Evolutionary conservation across 1,140 invertebrate species (phyloP).

Genomic region (Artemia franciscana): DNA sequence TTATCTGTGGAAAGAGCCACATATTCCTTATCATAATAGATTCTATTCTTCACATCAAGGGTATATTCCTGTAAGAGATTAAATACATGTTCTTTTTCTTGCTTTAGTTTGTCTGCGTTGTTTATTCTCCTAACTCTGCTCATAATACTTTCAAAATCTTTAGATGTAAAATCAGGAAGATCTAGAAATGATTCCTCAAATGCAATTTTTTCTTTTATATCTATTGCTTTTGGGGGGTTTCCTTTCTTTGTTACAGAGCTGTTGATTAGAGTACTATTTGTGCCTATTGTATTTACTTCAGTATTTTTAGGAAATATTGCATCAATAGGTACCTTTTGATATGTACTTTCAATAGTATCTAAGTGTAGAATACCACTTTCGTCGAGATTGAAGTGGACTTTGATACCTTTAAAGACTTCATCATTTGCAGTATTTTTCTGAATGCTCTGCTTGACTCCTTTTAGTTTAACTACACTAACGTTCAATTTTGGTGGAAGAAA

Average conservation of each 20-base stretch:
- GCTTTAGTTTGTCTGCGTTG: no score
- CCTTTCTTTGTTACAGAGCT: constrained; percentile 16
- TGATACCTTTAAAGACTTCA: constrained; percentile 75
- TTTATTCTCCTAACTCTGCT: no score
- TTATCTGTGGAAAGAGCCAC: no score
- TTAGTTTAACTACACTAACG: constrained; percentile 43
- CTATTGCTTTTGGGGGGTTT: constrained; percentile 45
- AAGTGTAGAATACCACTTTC: constrained; percentile 77
- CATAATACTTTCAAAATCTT: constrained; percentile 37
- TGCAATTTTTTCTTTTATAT: constrained; percentile 53
- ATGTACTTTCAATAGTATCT: constrained; percentile 64
- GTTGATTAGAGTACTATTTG: constrained; percentile 7
- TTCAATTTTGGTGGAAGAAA: constrained; percentile 38
- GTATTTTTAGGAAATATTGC: no score
- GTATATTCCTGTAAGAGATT: no score
- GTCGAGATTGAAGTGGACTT: constrained; percentile 86
- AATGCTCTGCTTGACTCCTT: constrained; percentile 53
- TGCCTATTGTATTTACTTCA: constrained; percentile 1
- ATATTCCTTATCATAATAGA: no score
- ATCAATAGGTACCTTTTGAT: constrained; percentile 57
- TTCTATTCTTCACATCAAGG: no score
- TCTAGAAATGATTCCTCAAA: constrained; percentile 33
- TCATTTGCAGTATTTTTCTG: constrained; percentile 49
- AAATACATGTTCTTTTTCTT: no score
- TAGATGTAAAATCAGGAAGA: constrained; percentile 30